phyloP scores from a whole-genome alignment of 2,888 invertebrate genomes.

The Desoria tigrina region DNA sequence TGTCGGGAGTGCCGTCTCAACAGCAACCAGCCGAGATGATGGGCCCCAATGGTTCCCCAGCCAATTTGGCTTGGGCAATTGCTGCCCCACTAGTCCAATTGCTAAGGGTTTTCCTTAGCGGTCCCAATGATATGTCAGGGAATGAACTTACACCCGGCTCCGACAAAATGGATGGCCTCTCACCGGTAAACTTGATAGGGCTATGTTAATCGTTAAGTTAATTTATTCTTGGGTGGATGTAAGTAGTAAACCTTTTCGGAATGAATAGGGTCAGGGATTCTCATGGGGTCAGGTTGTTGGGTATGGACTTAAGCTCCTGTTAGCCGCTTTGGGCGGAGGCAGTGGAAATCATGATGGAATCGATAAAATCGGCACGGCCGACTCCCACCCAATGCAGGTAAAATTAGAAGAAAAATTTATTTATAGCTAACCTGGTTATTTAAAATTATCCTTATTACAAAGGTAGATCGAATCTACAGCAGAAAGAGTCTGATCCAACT shows the following conservation, averaged over 20 bases:
- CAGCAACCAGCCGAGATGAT: background rate
- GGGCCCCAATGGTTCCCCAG: constrained; percentile 34
- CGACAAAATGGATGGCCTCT: constrained; percentile 51
- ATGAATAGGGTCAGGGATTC: constrained; percentile 59
- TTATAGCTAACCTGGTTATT: background rate
- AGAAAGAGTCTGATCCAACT: no score
- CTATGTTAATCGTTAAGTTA: constrained; percentile 4
- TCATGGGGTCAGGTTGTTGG: constrained; percentile 86
- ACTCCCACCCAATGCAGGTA: constrained; percentile 81
- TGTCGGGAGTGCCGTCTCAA: constrained; percentile 7
- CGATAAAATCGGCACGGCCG: constrained; percentile 70
- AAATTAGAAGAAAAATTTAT: constrained; percentile 1
- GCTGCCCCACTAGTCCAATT: constrained; percentile 50
- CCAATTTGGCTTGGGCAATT: constrained; percentile 45
- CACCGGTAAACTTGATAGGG: constrained; percentile 20
- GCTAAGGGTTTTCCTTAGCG: constrained; percentile 51
- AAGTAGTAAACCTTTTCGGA: background rate
- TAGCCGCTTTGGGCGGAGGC: constrained; percentile 77
- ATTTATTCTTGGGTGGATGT: constrained; percentile 5
- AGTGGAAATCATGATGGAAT: constrained; percentile 71
- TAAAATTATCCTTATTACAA: no score
- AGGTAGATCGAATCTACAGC: no score
- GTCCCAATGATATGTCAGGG: constrained; percentile 71
- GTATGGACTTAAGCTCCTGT: constrained; percentile 81
- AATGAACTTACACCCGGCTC: constrained; percentile 63